Percentiles rank a stretch among this genome's conserved stretches.
phyloP scores from a whole-genome alignment of 2,797 vertebrate genomes.

The Acanthiza pusilla region DNA sequence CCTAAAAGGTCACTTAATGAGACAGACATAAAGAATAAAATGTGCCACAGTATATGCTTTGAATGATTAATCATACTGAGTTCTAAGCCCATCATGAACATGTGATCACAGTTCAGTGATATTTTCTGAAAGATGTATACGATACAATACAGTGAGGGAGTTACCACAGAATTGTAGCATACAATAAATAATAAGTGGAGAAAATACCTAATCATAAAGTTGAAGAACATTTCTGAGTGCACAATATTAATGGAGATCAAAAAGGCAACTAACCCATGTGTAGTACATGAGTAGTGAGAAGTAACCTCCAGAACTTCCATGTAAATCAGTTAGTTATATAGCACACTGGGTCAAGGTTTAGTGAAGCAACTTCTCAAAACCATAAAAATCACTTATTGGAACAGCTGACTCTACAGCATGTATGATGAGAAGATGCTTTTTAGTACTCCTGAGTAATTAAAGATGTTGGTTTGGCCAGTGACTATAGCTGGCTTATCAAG shows the following conservation, averaged over 20 bases:
- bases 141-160: background rate
- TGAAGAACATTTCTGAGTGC: slow-evolving; percentile 31
- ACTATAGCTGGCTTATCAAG: background rate
- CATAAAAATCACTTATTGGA: slow-evolving; percentile 42
- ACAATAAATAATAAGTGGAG: background rate
- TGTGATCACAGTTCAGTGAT: background rate
- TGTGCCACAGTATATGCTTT: background rate
- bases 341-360: slow-evolving; percentile 43
- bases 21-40: background rate
- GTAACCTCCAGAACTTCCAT: slow-evolving; percentile 52
- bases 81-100: background rate
- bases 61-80: background rate
- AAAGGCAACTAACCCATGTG: slow-evolving; percentile 47
- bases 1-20: background rate
- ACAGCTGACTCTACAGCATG: background rate
- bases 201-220: slow-evolving; percentile 14
- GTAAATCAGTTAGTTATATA: slow-evolving; percentile 63
- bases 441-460: background rate
- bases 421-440: background rate
- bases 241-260: slow-evolving; percentile 56
- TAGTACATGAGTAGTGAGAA: slow-evolving; percentile 55
- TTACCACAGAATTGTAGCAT: background rate
- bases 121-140: background rate
- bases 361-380: slow-evolving; percentile 40
- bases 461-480: background rate